Evolutionary conservation across 2,797 vertebrate species (phyloP), one percentile per base, ranked within the genome.

Genomic region (Anguilla marmorata): DNA sequence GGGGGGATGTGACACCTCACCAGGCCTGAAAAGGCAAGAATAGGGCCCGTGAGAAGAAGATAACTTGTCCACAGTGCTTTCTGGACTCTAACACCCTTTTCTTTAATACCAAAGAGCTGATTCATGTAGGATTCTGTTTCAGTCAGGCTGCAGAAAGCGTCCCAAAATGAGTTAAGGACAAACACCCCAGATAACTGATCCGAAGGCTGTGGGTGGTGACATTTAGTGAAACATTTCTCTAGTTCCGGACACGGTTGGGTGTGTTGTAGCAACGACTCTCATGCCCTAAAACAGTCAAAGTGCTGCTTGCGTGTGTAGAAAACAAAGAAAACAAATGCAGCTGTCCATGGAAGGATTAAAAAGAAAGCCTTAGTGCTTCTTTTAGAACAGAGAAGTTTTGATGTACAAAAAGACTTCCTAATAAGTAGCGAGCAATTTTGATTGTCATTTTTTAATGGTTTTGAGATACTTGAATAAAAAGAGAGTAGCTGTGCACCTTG

Each of bases 1-100:
- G 30, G 82, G 37, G 24, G 88, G 90, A 92, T 76, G 86, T 85
- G 88, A 90, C 87, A 88, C 83, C 85, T 76, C 86, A 85, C 89
- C 69, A 37, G 37, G 1, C 50, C 41, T 45, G 1, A 2, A 82
- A 82, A 50, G n/a, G 41, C 41, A 41, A 87, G 37, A 54, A 58
- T 27, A 63, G 37, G 50, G 72, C 16, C 19, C 8, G 79, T 48
- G 24, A 0, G 6, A 7, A 48, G 2, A 19, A 41, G 37, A 33
- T 11, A 7, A 82, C 50, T 45, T 82, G 41, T 82, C 24, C 79
- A 4, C 79, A 16, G 79, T 82, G 21, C 41, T 50, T 50, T n/a
- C 41, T 50, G 79, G 45, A 24, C 11, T 69, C 27, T 6, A 69
- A 69, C n/a, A 69, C 45, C 79, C 19, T 82, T 82, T 82, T 50